Evolutionary conservation across 2,888 invertebrate genomes (phyloP), one percentile per base, ranked within the genome.

Genomic region (Tholera decimalis): DNA sequence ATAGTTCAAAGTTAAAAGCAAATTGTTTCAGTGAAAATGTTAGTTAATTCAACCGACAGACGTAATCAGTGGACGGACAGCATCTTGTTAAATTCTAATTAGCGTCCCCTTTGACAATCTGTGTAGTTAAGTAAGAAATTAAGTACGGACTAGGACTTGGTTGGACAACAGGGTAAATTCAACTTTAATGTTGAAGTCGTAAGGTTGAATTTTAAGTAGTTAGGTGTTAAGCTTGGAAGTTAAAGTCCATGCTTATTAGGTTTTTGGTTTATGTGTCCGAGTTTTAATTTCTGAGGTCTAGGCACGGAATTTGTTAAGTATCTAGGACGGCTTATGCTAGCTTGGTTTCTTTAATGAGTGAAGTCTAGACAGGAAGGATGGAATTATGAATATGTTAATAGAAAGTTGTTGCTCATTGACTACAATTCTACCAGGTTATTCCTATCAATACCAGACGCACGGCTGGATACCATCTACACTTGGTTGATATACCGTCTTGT

Each of bases 61-160:
- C 51, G 65, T 73, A 83, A 80, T 80, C 80, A 80, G 69, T 50
- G 71, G 81, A 80, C 67, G 62, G 55, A 67, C 73, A 63, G 83
- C 78, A 77, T 80, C 80, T 80, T 77, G 81, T 80, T 80, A 80
- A 77, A 65, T 58, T 69, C 69, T 83, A 80, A 80, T 80, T 80
- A 83, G 64, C 66, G 60, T 83, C 60, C 67, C 66, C 80, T 80
- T 83, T 80, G 83, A 80, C 83, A 83, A 80, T 82, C 83, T 73
- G 83, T 73, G 78, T 73, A 80, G 68, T 82, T 80, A 83, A 73
- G 66, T 71, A 77, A 80, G 71, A 77, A 73, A 71, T 80, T 82
- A 77, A 70, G 72, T 80, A 77, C 80, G 69, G 73, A 63, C 54
- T 64, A 59, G 55, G 58, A 57, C 46, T 54, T 53, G 11, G 0